phyloP scores from a whole-genome alignment of 1,140 invertebrate genomes.

The Aradophagus sp. region DNA sequence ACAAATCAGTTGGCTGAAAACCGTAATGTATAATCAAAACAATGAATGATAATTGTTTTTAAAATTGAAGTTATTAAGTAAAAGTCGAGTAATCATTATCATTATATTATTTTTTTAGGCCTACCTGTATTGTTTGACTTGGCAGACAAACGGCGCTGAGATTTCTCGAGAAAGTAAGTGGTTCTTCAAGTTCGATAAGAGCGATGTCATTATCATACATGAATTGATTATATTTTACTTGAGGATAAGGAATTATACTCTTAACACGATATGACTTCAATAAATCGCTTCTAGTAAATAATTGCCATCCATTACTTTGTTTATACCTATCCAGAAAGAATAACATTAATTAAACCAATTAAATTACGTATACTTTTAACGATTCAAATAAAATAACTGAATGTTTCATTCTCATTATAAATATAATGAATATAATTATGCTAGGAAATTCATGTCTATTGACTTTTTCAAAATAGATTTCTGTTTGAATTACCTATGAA shows the following conservation, averaged over 20 bases:
- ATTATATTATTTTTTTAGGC: constrained; percentile 3
- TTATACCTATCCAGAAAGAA: constrained; percentile 63
- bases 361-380: no score
- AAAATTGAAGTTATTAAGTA: no score
- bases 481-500: constrained; percentile 68
- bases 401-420: no score
- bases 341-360: no score
- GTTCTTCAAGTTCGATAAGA: constrained; percentile 75
- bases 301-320: constrained; percentile 66
- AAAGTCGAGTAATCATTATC: no score
- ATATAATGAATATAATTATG: no score
- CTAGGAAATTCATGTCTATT: no score
- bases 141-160: constrained; percentile 78
- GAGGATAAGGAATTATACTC: constrained; percentile 77
- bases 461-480: background rate
- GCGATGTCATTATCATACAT: constrained; percentile 78
- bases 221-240: constrained; percentile 79
- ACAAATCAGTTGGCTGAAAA: constrained; percentile 75
- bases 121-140: constrained; percentile 69
- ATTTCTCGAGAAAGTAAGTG: constrained; percentile 75
- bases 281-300: constrained; percentile 73
- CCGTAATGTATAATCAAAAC: background rate
- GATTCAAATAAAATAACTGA: no score
- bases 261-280: constrained; percentile 65
- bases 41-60: background rate